Evolutionary conservation across 2,797 vertebrate species (phyloP), one percentile per base, ranked within the genome.

Genomic region (Hemibagrus guttatus): DNA sequence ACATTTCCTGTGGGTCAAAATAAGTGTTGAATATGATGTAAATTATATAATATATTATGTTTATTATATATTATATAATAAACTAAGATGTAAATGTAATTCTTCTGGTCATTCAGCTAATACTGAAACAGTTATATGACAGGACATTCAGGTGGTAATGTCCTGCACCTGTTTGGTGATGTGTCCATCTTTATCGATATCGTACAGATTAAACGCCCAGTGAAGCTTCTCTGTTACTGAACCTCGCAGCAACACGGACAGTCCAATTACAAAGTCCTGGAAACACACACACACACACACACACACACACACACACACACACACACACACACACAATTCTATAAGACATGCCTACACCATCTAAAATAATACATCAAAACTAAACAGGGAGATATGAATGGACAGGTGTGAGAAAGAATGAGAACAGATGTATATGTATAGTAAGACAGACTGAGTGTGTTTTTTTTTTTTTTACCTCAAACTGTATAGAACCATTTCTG

Each of bases 161-260:
- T 68, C n/a, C 59, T 52, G 5, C 81, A 98, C 98, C 97, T 99
- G 96, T 93, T 97, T 98, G 81, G 97, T 99, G 89, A 99, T 91
- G 89, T 92, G 97, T 89, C 98, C 98, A 0, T 99, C 98, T 88
- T 98, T 99, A 92, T 99, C 99, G 85, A 99, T 97, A 63, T 99
- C 98, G 0, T 99, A 99, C 42, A 99, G 95, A 90, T 99, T 98
- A 89, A 99, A 99, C 0, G 97, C 96, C 98, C 98, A 99, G 80
- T 94, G 94, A 26, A 99, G 96, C 89, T 98, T 99, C 93, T 99
- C 98, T 0, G 96, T 96, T 84, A 98, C 96, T 0, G 97, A 97
- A 2, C 98, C 98, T 87, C 98, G 93, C 26, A 99, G 95, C 91
- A 99, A 89, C 90, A 98, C 92, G 0, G 98, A 99, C 83, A 99